Conservation (phyloP, 92 coral and sea anemone genomes). For the Phenganax marumi region DNA sequence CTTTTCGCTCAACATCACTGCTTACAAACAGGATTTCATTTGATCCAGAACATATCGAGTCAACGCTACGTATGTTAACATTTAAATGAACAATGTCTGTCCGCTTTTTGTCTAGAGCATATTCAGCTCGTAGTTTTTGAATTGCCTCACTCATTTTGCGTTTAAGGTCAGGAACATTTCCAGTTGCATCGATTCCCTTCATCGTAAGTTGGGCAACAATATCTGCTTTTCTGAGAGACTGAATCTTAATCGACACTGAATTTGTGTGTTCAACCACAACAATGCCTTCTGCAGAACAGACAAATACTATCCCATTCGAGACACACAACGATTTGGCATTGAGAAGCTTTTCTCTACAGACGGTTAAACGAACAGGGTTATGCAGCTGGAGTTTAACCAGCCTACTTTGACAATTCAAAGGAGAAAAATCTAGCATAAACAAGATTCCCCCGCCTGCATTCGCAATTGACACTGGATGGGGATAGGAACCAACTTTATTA, state of each 20-base stretch:
- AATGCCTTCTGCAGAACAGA: conserved; percentile 53
- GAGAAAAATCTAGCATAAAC: conserved; percentile 58
- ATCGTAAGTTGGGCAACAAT: conserved; percentile 57
- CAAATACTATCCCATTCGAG: conserved; percentile 54
- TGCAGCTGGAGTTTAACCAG: conserved; percentile 56
- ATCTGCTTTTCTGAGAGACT: conserved; percentile 55
- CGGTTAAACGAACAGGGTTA: conserved; percentile 55
- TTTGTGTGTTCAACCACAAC: conserved; percentile 44
- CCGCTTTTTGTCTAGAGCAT: conserved; percentile 43
- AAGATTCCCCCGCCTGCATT: conserved; percentile 58
- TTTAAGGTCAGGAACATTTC: conserved; percentile 49
- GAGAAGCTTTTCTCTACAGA: conserved; percentile 49
- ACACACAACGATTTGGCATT: conserved; percentile 50
- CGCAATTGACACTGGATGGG: conserved; percentile 55
- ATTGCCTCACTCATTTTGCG: conserved; percentile 24
- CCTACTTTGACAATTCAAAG: conserved; percentile 52
- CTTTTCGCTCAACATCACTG: conserved; percentile 34
- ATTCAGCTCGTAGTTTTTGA: conserved; percentile 45
- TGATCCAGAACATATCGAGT: conserved; percentile 56
- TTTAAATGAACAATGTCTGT: conserved; percentile 49
- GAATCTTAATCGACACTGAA: conserved; percentile 39
- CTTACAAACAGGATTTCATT: conserved; percentile 55
- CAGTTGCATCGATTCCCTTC: conserved; percentile 54
- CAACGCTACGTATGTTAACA: conserved; percentile 26
- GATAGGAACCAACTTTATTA: conserved; percentile 58